Conservation (phyloP, 2,888 invertebrate species). For the Chorisops tibialis region DNA sequence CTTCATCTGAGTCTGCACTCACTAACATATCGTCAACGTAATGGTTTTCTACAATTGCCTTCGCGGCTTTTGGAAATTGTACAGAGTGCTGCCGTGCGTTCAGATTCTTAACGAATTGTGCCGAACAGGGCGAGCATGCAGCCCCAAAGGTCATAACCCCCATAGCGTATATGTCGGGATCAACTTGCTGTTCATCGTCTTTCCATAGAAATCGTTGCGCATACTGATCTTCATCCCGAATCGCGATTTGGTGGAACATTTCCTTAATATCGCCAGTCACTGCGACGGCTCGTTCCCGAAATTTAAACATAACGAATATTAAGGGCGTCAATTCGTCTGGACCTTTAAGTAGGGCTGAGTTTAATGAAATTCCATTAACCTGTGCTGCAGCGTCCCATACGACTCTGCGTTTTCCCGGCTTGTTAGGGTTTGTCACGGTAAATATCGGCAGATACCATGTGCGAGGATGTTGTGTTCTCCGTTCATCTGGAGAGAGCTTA, state of each 20-base stretch:
- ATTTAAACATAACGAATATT: too few species aligned
- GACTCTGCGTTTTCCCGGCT: conserved; percentile 37
- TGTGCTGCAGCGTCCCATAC: conserved; percentile 44
- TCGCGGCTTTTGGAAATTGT: too few species aligned
- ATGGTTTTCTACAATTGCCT: too few species aligned
- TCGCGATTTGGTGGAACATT: conserved; percentile 16
- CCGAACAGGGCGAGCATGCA: conserved; percentile 35
- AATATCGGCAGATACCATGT: conserved; percentile 38
- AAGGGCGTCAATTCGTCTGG: too few species aligned
- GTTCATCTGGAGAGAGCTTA: too few species aligned
- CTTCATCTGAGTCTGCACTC: too few species aligned
- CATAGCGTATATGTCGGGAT: conserved; percentile 33
- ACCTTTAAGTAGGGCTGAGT: too few species aligned
- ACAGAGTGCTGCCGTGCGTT: conserved; percentile 29
- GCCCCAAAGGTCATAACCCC: conserved; percentile 37
- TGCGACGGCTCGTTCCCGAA: conserved; percentile 23
- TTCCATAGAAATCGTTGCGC: conserved; percentile 20
- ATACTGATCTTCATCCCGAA: conserved; percentile 27
- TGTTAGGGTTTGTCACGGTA: conserved; percentile 35
- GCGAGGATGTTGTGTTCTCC: too few species aligned
- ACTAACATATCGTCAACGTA: too few species aligned
- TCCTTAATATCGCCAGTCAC: conserved; percentile 37
- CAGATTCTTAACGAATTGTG: conserved; percentile 36
- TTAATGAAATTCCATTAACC: too few species aligned
- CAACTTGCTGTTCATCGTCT: too few species aligned